Base-by-base conservation (phyloP, 2,113 vertebrate species). In the Austrofundulus limnaeus region DNA sequence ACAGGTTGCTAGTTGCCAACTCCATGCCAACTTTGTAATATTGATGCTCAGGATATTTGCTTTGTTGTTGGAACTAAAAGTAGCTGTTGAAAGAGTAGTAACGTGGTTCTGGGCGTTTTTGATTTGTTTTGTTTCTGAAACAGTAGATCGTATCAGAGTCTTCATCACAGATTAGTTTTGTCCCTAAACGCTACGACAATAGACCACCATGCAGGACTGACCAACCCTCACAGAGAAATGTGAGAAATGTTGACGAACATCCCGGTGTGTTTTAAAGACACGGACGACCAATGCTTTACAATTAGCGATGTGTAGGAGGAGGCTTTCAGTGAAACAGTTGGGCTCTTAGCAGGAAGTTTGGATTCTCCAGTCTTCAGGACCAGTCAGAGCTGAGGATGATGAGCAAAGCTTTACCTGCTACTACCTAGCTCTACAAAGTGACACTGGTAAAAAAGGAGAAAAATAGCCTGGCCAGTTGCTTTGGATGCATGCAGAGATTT, bases 201-300 rank as follows among this genome's bases (percentile, higher is more conserved):
- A 73, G 57, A 68, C 59, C 70, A 78, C 69, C 78, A 2, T 45
- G 31, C 51, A 49, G 62, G 60, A 23, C 23, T 28, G 65, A 72
- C 59, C 61, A 48, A 62, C 65, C n/a, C 69, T 74, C 72, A 31
- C 54, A 57, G 9, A 25, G 51, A 56, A 70, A 11, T 43, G 68
- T 71, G n/a, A 66, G 65, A 62, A 74, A 71, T 63, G 66, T 76
- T 48, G 10, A 72, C 42, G 1, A 70, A 41, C 48, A 77, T 67
- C 61, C 61, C 45, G 11, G 4, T 55, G 16, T 47, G 43, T 62
- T 72, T 75, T 38, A 63, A 47, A 83, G 45, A 52, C 48, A 55
- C 20, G 81, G 72, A 83, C 65, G 72, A 81, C 67, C 65, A 65
- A 62, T 66, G 72, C 58, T 67, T 42, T 49, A 23, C 46, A 77